Evolutionary conservation across 2,888 invertebrate genomes (phyloP), one percentile per base, ranked within the genome.

Genomic region (Theretra japonica): DNA sequence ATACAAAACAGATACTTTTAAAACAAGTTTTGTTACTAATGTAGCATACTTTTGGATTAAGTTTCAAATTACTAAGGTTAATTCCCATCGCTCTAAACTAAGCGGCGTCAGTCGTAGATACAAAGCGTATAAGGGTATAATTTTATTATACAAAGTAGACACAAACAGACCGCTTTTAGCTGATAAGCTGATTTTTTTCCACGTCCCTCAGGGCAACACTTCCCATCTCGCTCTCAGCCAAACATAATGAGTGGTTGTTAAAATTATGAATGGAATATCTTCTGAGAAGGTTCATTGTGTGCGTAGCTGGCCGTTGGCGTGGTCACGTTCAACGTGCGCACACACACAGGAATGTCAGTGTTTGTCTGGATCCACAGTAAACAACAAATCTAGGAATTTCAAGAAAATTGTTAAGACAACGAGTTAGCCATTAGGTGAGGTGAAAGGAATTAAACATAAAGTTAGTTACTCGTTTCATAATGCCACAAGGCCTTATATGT

Each of bases 191-290:
- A 82, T 82, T 85, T 84, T 86, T 85, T 85, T 80, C 80, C 77
- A 77, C 83, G 82, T 83, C 85, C 86, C 88, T 84, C 80, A 79
- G 85, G 85, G 87, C 86, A 79, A 78, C 79, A 83, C 80, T 84
- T 83, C 83, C 81, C 83, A 81, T 86, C 86, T 85, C 88, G 84
- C 87, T 86, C 85, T 83, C 85, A 83, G 87, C 82, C 85, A 80
- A 70, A 83, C 83, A 90, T 92, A 92, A 92, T 92, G 90, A 92
- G 90, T 86, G 90, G 91, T 90, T 92, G 91, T 92, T 91, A 90
- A 91, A 90, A 90, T 92, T 92, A 93, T 93, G 93, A 93, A 93
- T 93, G 92, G 89, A 92, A 87, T 87, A 87, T 90, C 90, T 89
- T 86, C 85, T 77, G 82, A 86, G 80, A 73, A 73, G 68, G 72